These are phyloP conservation scores for Listrodromus nycthemerus DNA, from an alignment of 2,888 invertebrate species.

Conservation along the genomic window DNA sequence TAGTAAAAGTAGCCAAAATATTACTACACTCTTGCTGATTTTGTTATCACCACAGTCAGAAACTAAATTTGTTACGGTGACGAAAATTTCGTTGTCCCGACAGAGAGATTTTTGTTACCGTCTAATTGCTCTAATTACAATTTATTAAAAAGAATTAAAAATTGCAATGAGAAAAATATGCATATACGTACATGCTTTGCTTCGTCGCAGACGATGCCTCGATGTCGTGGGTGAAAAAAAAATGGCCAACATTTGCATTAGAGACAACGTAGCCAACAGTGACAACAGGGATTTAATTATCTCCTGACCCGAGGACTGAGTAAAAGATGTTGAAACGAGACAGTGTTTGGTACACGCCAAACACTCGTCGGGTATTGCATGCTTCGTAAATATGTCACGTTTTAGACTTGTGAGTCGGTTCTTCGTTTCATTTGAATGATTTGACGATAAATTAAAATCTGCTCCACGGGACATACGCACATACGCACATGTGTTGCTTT, in stretches of 20 bases:
- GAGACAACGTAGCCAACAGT: not conserved
- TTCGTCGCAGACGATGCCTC: not conserved
- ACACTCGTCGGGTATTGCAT: slow-evolving; percentile 28
- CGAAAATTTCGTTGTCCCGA: too few species aligned
- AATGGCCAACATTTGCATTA: not conserved
- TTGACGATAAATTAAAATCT: not conserved
- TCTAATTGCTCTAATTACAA: not conserved
- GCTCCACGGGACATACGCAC: not conserved
- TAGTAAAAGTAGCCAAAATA: too few species aligned
- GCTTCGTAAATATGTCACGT: slow-evolving; percentile 36
- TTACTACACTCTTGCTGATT: too few species aligned
- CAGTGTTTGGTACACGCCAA: slow-evolving; percentile 36
- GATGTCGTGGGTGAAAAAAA: not conserved
- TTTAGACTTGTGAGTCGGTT: not conserved
- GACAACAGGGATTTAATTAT: not conserved
- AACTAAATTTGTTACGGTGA: too few species aligned
- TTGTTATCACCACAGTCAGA: too few species aligned
- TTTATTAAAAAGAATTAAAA: not conserved
- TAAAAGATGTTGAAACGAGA: not conserved
- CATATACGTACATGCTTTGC: not conserved
- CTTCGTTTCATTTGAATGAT: not conserved
- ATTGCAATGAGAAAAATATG: not conserved
- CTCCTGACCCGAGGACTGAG: not conserved
- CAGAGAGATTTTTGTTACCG: too few species aligned
- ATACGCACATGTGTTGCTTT: not conserved